Evolutionary conservation across 2,797 vertebrate genomes (phyloP), one percentile per base, ranked within the genome.

Genomic region (Mustela erminea): DNA sequence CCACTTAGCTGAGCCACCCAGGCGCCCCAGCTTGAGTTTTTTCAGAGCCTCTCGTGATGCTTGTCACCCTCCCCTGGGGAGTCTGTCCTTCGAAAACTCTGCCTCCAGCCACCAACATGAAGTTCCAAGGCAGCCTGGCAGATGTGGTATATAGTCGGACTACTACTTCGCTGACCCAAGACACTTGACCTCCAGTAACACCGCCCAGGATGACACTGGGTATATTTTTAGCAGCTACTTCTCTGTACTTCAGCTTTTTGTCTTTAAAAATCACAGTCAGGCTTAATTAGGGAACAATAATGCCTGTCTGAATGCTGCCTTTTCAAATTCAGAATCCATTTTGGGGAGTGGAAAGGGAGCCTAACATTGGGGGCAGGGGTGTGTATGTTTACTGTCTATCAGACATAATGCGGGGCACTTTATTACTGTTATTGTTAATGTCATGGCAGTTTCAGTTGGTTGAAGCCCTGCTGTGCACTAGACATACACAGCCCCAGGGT

Each of bases 261-360:
- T 41, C 32, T 87, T 66, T 62, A 90, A 78, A 90, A 41, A 43
- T 66, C 66, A 75, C 21, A 81, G 43, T 62, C 41, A 90, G 41
- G 35, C 35, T 85, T 93, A 85, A 90, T 10, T 93, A 75, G n/a
- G 75, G 20, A 87, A 43, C 60, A 32, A n/a, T 11, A 80, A 80
- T 41, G 32, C 52, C 66, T 82, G 18, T 78, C 35, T 54, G 21
- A 87, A 52, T 70, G 23, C 41, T 60, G 68, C 38, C 60, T 84
- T 92, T 78, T 70, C 78, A 96, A 58, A 78, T 72, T 18, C 27
- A 74, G 74, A 90, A 81, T 46, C 82, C 27, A 41, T 86, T 81
- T 81, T 74, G 38, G 25, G 38, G 35, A 74, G 15, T 95, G 21
- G 68, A 64, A 49, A 82, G 35, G n/a, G 54, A 49, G 54, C 7